Percentiles rank a stretch among this genome's conserved stretches.
Conservation (phyloP, 2,888 invertebrate species). For the Buathra laborator region DNA sequence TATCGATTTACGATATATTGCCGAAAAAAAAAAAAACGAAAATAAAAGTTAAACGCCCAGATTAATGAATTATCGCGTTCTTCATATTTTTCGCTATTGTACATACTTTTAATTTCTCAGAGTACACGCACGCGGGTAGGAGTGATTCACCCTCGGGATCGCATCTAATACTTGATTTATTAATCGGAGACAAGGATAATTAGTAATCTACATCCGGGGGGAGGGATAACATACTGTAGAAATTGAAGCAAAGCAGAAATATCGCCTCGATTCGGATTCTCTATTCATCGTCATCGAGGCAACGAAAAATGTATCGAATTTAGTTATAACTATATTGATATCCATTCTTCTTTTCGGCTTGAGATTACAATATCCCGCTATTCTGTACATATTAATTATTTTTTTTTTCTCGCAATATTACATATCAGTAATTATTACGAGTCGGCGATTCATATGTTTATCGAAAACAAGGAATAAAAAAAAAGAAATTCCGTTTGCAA, state of each 20-base stretch:
- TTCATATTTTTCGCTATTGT: slow-evolving; percentile 8
- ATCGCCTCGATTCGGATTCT: slow-evolving; percentile 14
- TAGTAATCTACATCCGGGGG: slow-evolving; percentile 14
- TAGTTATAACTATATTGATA: slow-evolving; percentile 16
- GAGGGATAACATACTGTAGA: slow-evolving; percentile 8
- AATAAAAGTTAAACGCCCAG: not conserved
- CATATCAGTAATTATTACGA: slow-evolving; percentile 8
- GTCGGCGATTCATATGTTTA: slow-evolving; percentile 4
- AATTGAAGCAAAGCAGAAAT: slow-evolving; percentile 45
- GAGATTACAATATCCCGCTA: slow-evolving; percentile 10
- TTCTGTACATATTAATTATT: slow-evolving; percentile 53
- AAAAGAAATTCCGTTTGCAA: not conserved
- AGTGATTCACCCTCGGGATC: slow-evolving; percentile 2
- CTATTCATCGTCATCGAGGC: not conserved
- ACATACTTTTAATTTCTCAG: not conserved
- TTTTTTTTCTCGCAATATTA: slow-evolving; percentile 11
- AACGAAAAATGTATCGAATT: not conserved
- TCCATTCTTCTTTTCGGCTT: not conserved
- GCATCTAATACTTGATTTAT: slow-evolving; percentile 34
- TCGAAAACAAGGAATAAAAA: slow-evolving; percentile 15
- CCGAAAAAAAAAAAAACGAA: not conserved
- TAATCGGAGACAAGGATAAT: slow-evolving; percentile 23
- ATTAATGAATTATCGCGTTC: not conserved
- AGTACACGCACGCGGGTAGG: not conserved
- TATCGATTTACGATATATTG: slow-evolving; percentile 30